Evolutionary conservation across 2,797 vertebrate genomes (phyloP).

Genomic region (Chelon labrosus): DNA sequence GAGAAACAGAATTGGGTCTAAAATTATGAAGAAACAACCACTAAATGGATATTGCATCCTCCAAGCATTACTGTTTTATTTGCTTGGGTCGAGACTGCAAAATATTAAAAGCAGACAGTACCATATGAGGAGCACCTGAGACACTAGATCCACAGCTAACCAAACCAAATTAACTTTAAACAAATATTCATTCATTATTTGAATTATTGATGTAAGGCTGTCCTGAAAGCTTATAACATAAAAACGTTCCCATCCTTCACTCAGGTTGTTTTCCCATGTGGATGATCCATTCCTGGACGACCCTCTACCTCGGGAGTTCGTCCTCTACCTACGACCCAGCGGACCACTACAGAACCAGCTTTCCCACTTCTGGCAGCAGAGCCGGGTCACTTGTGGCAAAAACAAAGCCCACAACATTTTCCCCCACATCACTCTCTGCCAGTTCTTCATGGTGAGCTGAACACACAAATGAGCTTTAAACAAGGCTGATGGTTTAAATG

Average conservation of each 20-base stretch:
- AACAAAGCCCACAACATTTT: constrained; percentile 99
- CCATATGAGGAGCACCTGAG: neutral
- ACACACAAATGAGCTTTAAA: neutral
- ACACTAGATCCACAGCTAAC: neutral
- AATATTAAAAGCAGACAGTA: neutral
- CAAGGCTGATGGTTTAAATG: neutral
- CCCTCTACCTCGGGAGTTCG: constrained; percentile 93
- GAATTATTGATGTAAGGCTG: neutral
- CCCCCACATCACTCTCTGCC: constrained; percentile 97
- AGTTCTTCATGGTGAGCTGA: constrained; percentile 95
- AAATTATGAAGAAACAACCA: too few species aligned
- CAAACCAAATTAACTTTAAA: neutral
- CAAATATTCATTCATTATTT: neutral
- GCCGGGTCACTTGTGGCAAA: constrained; percentile 93
- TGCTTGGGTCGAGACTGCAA: neutral
- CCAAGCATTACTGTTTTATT: too few species aligned
- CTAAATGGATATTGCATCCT: too few species aligned
- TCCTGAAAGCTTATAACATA: too few species aligned
- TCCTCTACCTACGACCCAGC: constrained; percentile 95
- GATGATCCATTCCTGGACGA: constrained; percentile 96
- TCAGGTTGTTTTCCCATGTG: constrained; percentile 96
- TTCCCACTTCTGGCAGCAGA: constrained; percentile 96
- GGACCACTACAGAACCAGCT: constrained; percentile 96
- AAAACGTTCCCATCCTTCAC: neutral
- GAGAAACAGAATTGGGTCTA: too few species aligned